These are phyloP conservation scores for Drosophila miranda DNA, from an alignment of 1,140 invertebrate genomes.

Conservation along the genomic window DNA sequence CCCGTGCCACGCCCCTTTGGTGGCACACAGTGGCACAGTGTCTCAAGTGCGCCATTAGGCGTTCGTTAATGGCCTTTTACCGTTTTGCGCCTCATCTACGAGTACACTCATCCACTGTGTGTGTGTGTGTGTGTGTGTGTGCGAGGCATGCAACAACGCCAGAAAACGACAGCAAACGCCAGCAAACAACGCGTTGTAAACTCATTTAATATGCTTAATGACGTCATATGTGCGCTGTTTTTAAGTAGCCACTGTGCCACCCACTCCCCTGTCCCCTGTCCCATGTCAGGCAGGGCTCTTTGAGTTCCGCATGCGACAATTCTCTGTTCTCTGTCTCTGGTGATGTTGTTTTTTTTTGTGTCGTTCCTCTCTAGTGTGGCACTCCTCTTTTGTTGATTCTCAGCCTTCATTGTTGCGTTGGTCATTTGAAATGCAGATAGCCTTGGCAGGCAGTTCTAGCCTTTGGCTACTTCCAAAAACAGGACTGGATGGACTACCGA, in stretches of 20 bases:
- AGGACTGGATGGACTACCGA: too few species aligned
- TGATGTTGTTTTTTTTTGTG: conserved; percentile 30
- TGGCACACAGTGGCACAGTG: conserved; percentile 25
- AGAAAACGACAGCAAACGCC: conserved; percentile 19
- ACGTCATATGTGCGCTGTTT: conserved; percentile 67
- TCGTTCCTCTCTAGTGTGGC: conserved; percentile 68
- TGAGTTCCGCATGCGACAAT: conserved; percentile 38
- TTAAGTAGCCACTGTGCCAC: conserved; percentile 31
- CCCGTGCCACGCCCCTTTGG: conserved; percentile 31
- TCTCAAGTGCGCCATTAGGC: conserved; percentile 77
- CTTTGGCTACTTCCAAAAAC: conserved; percentile 36
- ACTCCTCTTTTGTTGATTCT: conserved; percentile 69
- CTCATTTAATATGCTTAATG: conserved; percentile 78
- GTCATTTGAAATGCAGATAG: conserved; percentile 74
- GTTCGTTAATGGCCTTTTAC: conserved; percentile 75
- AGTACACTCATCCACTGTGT: conserved; percentile 3
- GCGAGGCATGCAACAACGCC: conserved; percentile 43
- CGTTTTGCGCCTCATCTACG: conserved; percentile 58
- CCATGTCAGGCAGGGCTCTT: not conserved
- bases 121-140: not conserved
- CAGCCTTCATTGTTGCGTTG: conserved; percentile 69
- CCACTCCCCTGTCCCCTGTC: conserved; percentile 1
- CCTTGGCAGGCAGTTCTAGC: conserved; percentile 50
- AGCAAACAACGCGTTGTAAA: conserved; percentile 55
- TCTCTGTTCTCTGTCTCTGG: conserved; percentile 36